phyloP scores from a whole-genome alignment of 2,797 vertebrate genomes.

The Sebastes matsubarae region DNA sequence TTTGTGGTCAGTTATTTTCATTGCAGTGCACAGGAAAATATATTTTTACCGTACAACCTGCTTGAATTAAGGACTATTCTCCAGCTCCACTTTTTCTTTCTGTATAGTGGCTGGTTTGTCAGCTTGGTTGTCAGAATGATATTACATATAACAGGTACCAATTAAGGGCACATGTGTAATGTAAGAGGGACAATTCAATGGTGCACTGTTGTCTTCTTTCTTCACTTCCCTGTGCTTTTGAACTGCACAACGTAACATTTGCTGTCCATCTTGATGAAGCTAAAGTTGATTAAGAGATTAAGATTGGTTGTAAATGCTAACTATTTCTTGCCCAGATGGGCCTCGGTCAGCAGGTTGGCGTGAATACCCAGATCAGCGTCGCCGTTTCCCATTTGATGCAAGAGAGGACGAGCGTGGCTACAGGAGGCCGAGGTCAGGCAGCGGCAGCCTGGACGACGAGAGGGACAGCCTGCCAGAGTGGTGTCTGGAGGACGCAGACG shows the following conservation, averaged over 20 bases:
- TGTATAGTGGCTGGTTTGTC: background rate
- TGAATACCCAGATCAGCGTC: constrained; percentile 92
- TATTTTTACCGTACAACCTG: background rate
- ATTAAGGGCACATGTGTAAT: background rate
- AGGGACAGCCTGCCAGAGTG: constrained; percentile 96
- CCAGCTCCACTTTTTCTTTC: background rate
- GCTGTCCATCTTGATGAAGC: background rate
- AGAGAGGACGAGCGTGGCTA: constrained; percentile 94
- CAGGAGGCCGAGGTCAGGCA: constrained; percentile 91
- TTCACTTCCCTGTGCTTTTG: background rate
- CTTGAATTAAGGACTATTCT: background rate
- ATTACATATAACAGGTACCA: background rate
- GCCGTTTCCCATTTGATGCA: constrained; percentile 95
- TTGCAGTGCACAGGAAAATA: background rate
- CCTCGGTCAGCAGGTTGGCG: constrained; percentile 93
- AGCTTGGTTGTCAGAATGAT: background rate
- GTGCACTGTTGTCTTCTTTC: background rate
- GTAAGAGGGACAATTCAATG: background rate
- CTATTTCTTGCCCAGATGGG: constrained; percentile 78
- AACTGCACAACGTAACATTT: background rate
- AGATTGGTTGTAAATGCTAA: background rate
- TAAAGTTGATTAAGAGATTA: background rate
- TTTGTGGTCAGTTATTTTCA: background rate
- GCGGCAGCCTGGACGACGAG: constrained; percentile 95
- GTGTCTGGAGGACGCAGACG: constrained; percentile 98